phyloP scores from a whole-genome alignment of 1,140 invertebrate genomes.

The Caenorhabditis inopinata region DNA sequence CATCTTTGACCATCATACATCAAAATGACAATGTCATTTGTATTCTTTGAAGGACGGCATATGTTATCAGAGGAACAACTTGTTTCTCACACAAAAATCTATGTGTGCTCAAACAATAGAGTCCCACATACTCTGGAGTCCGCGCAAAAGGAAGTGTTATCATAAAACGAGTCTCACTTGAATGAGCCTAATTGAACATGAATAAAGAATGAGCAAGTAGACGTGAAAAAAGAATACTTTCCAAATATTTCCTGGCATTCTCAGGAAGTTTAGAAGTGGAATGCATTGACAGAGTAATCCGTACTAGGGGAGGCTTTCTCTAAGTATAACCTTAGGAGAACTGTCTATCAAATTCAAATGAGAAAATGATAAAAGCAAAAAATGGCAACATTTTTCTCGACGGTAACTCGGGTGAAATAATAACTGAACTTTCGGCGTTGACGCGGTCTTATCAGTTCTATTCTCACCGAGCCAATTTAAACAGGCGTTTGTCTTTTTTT shows the following conservation, averaged over 20 bases:
- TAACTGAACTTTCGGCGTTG: neutral
- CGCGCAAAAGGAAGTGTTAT: neutral
- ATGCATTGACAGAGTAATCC: no score
- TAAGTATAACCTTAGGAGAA: no score
- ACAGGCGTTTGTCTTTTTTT: neutral
- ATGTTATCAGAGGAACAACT: neutral
- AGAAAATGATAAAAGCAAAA: neutral
- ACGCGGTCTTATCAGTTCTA: neutral
- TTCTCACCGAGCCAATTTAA: neutral
- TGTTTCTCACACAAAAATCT: neutral
- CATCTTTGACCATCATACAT: no score
- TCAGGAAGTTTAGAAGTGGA: no score
- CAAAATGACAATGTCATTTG: no score
- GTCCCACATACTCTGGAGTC: neutral
- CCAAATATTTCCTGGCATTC: no score
- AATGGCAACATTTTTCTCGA: slow-evolving; percentile 8
- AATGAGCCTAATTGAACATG: neutral
- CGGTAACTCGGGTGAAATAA: slow-evolving; percentile 8
- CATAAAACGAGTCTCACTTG: neutral
- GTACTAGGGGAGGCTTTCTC: no score
- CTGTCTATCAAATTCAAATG: no score
- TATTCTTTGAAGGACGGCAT: neutral
- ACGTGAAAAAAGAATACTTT: no score
- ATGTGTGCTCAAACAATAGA: slow-evolving; percentile 5
- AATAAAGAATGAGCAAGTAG: no score